Evolutionary conservation across 1,140 invertebrate species (phyloP), one percentile per base, ranked within the genome.

Genomic region (Sminthurinus signatus): DNA sequence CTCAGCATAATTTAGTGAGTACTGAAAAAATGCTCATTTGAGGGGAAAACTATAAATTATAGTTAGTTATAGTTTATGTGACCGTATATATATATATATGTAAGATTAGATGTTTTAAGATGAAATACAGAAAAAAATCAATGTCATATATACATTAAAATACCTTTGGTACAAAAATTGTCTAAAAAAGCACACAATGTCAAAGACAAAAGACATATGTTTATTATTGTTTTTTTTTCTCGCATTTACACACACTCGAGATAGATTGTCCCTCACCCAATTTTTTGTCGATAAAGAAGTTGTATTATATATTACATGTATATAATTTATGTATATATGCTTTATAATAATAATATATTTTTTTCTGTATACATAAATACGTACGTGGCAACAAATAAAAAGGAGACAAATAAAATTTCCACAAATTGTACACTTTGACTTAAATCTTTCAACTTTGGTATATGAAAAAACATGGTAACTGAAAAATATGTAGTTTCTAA

Each of bases 381-480:
- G 39, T 56, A 39, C 36, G 54, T 42, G 54, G 54, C 23, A 56
- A 56, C 54, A 56, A 56, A 56, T 42, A 21, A 56, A 56, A 56
- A 14, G 17, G 36, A 56, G 19, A 39, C 28, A 56, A 12, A 56
- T 42, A 23, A 56, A 28, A 56, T 42, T 32, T 3, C 54, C 27
- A 23, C 50, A 52, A 52, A 52, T 56, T 56, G 54, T 56, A 56
- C 54, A 56, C 32, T 39, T 56, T 56, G 54, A 56, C 54, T 56
- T 56, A 39, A 56, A 56, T 56, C 29, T 36, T 56, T 56, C 54
- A 56, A 56, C 54, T 56, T 56, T 56, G 54, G 54, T 56, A 56
- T 56, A 39, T 56, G 54, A 56, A 56, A 56, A 36, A 56, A 23
- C 31, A 56, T 56, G 54, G 54, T 56, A 56, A 56, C 54, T 56